Percentiles rank a stretch among this genome's conserved stretches.
Evolutionary conservation across 2,888 invertebrate genomes (phyloP).

Genomic region (Icerya purchasi): DNA sequence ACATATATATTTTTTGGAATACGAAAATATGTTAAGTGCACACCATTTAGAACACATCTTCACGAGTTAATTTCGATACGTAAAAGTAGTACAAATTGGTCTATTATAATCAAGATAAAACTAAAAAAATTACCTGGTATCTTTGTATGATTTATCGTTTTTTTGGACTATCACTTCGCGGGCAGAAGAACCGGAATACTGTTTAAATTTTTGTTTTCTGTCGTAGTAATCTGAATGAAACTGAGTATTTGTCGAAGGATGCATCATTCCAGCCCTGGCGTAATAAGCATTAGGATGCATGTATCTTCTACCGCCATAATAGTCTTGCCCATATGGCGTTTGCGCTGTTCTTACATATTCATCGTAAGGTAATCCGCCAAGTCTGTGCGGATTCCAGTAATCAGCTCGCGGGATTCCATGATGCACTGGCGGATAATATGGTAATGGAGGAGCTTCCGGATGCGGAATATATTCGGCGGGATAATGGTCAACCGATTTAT

Average conservation of each 20-base stretch:
- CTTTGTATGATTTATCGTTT: conserved; percentile 22
- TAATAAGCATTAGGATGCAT: conserved; percentile 11
- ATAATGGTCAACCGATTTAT: background rate
- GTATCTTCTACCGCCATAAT: conserved; percentile 10
- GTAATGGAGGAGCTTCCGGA: conserved; percentile 6
- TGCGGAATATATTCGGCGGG: conserved; percentile 1
- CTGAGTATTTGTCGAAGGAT: background rate
- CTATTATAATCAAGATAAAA: too few species aligned
- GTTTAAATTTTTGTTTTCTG: conserved; percentile 11
- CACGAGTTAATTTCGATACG: background rate
- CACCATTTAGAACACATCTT: background rate
- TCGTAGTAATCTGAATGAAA: conserved; percentile 12
- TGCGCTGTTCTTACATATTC: conserved; percentile 6
- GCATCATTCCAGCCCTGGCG: conserved; percentile 2
- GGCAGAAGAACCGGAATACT: conserved; percentile 27
- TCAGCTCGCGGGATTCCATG: conserved; percentile 13
- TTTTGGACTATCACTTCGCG: conserved; percentile 59
- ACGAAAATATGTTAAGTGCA: background rate
- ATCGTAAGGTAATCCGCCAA: conserved; percentile 9
- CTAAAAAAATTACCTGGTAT: conserved; percentile 18
- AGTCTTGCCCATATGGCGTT: conserved; percentile 7
- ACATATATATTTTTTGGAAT: background rate
- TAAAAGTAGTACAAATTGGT: too few species aligned
- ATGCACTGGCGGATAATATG: conserved; percentile 10
- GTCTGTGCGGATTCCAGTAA: conserved; percentile 14